A percentile compares a stretch with the other conserved stretches of the same genome.
phyloP scores from a whole-genome alignment of 1,140 invertebrate species.

The Cydia pomonella region DNA sequence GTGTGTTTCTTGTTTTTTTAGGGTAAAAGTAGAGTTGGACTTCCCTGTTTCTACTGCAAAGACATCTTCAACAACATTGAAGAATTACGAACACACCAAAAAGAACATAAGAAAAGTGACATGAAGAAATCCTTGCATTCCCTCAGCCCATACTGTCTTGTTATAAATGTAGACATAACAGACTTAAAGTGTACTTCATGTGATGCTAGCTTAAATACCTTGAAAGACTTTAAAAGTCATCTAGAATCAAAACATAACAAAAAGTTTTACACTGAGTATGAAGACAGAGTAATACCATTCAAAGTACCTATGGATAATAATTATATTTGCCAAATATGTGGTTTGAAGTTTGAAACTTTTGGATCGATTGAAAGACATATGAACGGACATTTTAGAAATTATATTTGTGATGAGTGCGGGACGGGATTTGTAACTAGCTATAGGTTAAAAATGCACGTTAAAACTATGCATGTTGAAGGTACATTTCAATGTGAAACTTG shows the following conservation, averaged over 20 bases:
- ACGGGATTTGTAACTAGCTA: constrained; percentile 55
- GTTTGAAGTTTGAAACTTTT: constrained; percentile 52
- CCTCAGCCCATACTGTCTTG: constrained; percentile 42
- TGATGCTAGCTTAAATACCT: constrained; percentile 36
- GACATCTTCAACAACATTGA: constrained; percentile 46
- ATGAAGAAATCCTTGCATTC: constrained; percentile 44
- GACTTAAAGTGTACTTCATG: constrained; percentile 57
- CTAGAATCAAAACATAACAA: constrained; percentile 47
- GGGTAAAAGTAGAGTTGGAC: constrained; percentile 44
- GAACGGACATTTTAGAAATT: constrained; percentile 62
- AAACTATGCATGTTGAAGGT: constrained; percentile 44
- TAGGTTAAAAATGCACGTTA: constrained; percentile 50
- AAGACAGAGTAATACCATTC: constrained; percentile 55
- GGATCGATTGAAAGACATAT: constrained; percentile 58
- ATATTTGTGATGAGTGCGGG: constrained; percentile 58
- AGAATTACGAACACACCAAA: constrained; percentile 46
- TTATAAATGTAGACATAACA: constrained; percentile 51
- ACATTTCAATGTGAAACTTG: constrained; percentile 50
- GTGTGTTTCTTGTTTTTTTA: not conserved
- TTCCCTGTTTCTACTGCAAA: constrained; percentile 52
- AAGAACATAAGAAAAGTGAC: constrained; percentile 41
- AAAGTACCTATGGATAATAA: constrained; percentile 41
- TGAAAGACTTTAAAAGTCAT: constrained; percentile 55
- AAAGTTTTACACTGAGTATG: constrained; percentile 45
- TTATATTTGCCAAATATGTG: constrained; percentile 55